Percentiles rank a stretch among this genome's conserved stretches.
Evolutionary conservation across 1,140 invertebrate genomes (phyloP).

Genomic region (Pseudomyrmex pallidus): DNA sequence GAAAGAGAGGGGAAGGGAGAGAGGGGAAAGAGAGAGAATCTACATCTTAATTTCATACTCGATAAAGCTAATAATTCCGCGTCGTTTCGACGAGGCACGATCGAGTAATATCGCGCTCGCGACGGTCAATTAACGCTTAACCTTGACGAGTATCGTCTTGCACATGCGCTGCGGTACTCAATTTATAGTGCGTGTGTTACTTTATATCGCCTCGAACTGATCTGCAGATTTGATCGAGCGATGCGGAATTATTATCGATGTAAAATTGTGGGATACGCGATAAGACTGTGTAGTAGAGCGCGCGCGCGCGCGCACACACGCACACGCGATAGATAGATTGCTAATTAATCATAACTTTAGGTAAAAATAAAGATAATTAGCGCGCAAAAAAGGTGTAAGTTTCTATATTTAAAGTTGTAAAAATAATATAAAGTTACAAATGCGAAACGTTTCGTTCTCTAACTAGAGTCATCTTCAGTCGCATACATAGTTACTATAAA

Average conservation of each 20-base stretch:
- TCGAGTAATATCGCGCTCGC: constrained; percentile 64
- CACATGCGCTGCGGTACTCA: constrained; percentile 46
- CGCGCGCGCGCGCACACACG: no score
- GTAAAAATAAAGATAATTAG: no score
- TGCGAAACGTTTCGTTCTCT: no score
- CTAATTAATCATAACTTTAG: constrained; percentile 20
- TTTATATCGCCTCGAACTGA: background rate
- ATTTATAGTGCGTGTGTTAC: constrained; percentile 26
- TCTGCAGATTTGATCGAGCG: constrained; percentile 23
- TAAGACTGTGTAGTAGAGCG: background rate
- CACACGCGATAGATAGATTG: constrained; percentile 16
- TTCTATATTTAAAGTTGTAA: no score
- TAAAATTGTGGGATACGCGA: constrained; percentile 46
- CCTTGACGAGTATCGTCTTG: constrained; percentile 60
- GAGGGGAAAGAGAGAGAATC: constrained; percentile 24
- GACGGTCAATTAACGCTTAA: constrained; percentile 75
- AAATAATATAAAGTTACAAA: no score
- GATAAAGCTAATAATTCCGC: constrained; percentile 77
- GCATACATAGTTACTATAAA: no score
- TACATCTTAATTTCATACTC: constrained; percentile 81
- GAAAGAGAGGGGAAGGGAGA: background rate
- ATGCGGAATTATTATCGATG: constrained; percentile 20
- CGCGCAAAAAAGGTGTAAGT: no score
- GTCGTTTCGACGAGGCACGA: constrained; percentile 54
- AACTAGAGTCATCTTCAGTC: no score